phyloP scores from a whole-genome alignment of 2,888 invertebrate species.

The Drosophila imparisetae region DNA sequence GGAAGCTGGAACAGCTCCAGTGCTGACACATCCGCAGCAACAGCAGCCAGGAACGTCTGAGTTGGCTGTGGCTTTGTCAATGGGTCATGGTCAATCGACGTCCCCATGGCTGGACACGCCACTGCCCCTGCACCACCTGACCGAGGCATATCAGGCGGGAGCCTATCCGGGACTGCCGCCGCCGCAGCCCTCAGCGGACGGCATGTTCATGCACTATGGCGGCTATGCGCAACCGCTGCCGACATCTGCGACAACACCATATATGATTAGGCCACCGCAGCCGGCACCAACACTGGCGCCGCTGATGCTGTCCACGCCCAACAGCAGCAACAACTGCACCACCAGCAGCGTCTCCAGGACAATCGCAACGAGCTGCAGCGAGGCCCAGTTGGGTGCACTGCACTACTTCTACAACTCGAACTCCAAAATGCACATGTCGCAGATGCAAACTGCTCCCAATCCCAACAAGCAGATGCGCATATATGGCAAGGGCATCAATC shows the following conservation, averaged over 20 bases:
- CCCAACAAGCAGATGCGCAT: conserved; percentile 19
- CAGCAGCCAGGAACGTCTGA: neutral
- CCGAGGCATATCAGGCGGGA: conserved; percentile 40
- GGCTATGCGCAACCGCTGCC: conserved; percentile 35
- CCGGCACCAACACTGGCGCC: conserved; percentile 9
- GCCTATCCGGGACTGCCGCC: conserved; percentile 18
- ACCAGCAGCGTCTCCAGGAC: neutral
- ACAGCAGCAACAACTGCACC: conserved; percentile 5
- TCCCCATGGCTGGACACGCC: conserved; percentile 40
- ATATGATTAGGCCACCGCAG: conserved; percentile 32
- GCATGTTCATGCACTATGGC: conserved; percentile 65
- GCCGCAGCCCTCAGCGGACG: conserved; percentile 51
- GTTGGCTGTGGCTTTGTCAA: conserved; percentile 11
- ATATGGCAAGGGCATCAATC: neutral
- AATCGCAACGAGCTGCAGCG: neutral
- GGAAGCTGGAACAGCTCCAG: conserved; percentile 6
- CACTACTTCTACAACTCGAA: conserved; percentile 90
- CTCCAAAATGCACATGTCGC: conserved; percentile 84
- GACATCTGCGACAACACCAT: conserved; percentile 24
- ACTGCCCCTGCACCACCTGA: conserved; percentile 9
- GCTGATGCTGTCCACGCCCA: conserved; percentile 2
- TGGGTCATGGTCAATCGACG: conserved; percentile 20
- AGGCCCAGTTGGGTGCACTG: conserved; percentile 84
- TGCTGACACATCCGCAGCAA: neutral
- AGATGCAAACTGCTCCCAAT: neutral